Base-by-base conservation (phyloP, 1,140 invertebrate genomes). In the Anastatus disparis region DNA sequence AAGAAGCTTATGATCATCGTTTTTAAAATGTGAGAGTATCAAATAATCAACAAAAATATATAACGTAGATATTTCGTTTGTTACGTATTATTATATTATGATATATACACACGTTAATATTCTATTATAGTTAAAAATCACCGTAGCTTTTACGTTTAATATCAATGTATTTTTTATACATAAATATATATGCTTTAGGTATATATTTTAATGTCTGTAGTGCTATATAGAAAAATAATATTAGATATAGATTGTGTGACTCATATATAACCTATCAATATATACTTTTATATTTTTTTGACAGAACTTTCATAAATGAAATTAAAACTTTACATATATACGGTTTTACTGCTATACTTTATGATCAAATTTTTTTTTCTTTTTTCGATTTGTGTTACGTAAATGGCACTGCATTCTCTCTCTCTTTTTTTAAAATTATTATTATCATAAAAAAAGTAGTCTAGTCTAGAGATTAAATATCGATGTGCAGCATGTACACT, bases 51-150 rank as follows among this genome's bases (percentile, higher is more conserved):
- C n/a, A n/a, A n/a, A n/a, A n/a, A n/a, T n/a, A n/a, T n/a, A n/a
- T n/a, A n/a, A n/a, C 13, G 59, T 62, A 62, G 61, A 50, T n/a
- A n/a, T 48, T 53, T 65, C 50, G 31, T 27, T 65, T 52, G n/a
- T n/a, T n/a, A n/a, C n/a, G n/a, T n/a, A n/a, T n/a, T n/a, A n/a
- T n/a, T n/a, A n/a, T n/a, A n/a, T n/a, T n/a, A n/a, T n/a, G n/a
- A 27, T 48, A 8, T 48, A 63, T 38, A 61, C 31, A 44, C 17
- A 46, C 48, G 31, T 29, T 29, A 2, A 15, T 35, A 52, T 63
- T 35, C n/a, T n/a, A n/a, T n/a, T 71, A 71, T 44, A 68, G 40
- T 40, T 24, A 42, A 40, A 35, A 31, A n/a, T 66, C 64, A 52
- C 46, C 42, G 12, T 71, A 64, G 61, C 12, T 67, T 31, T 50